phyloP scores from a whole-genome alignment of 2,113 vertebrate species.

The Actenoides lindsayi region DNA sequence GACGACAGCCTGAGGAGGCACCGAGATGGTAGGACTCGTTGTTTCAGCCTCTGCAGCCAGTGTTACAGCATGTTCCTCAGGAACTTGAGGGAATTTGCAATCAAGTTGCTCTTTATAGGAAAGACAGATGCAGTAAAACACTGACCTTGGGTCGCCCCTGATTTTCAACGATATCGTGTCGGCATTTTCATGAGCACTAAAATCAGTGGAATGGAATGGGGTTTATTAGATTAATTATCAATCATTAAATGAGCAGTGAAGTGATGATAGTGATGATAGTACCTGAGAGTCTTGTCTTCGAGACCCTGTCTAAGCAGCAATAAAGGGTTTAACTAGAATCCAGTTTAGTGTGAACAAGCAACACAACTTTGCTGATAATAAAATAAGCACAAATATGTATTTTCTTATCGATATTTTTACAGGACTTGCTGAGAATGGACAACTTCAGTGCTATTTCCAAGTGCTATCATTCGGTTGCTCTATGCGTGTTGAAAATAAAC shows the following conservation, averaged over 20 bases:
- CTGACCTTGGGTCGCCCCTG: background rate
- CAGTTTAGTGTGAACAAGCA: background rate
- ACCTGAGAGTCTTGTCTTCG: background rate
- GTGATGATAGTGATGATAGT: background rate
- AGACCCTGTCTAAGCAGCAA: background rate
- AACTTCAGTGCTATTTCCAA: background rate
- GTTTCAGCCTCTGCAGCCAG: background rate
- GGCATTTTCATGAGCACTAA: background rate
- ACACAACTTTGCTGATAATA: background rate
- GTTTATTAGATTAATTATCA: background rate
- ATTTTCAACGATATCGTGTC: background rate
- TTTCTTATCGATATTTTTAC: background rate
- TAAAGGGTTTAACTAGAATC: background rate
- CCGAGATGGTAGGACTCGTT: fast-evolving
- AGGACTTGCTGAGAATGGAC: background rate
- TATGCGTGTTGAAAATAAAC: background rate
- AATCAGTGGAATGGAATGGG: background rate
- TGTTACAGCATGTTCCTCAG: background rate
- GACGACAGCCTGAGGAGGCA: background rate
- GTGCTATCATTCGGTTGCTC: background rate
- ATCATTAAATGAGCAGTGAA: background rate
- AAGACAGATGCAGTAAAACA: background rate
- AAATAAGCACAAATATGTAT: background rate
- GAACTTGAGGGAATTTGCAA: background rate
- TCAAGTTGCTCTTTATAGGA: background rate